A percentile compares a stretch with the other conserved stretches of the same genome.
Evolutionary conservation across 2,888 invertebrate species (phyloP).

Genomic region (Pheosia gnoma): DNA sequence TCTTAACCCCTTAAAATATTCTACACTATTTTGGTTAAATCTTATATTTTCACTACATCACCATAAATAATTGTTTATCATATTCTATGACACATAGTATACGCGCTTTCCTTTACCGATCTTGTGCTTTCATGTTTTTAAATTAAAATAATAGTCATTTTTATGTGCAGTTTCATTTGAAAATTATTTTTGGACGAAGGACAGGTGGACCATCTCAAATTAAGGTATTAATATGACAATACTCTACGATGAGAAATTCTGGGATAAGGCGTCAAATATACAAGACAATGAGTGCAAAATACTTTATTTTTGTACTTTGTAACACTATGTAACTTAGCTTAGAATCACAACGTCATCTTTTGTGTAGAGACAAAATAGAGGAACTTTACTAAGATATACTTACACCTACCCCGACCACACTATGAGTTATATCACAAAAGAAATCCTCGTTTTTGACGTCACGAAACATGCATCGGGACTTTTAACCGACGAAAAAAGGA

Average conservation of each 20-base stretch:
- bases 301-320: conserved; percentile 67
- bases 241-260: too few species aligned
- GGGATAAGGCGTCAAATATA: background rate
- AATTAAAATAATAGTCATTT: conserved; percentile 31
- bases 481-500: too few species aligned
- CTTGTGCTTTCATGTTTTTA: conserved; percentile 33
- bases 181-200: background rate
- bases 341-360: conserved; percentile 63
- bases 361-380: conserved; percentile 60
- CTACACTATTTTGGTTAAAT: background rate
- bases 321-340: conserved; percentile 53
- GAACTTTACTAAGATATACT: conserved; percentile 54
- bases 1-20: too few species aligned
- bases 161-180: conserved; percentile 23
- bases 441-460: background rate
- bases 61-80: background rate
- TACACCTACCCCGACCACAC: conserved; percentile 22
- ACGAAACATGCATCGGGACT: too few species aligned
- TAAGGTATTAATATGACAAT: too few species aligned
- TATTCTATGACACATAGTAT: conserved; percentile 15
- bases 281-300: conserved; percentile 58
- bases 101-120: conserved; percentile 25
- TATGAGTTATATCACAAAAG: conserved; percentile 19
- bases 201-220: too few species aligned
- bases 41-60: background rate